Percentiles rank a stretch among this genome's conserved stretches.
Conservation (phyloP, 2,113 vertebrate genomes). For the Glaucomys volans region DNA sequence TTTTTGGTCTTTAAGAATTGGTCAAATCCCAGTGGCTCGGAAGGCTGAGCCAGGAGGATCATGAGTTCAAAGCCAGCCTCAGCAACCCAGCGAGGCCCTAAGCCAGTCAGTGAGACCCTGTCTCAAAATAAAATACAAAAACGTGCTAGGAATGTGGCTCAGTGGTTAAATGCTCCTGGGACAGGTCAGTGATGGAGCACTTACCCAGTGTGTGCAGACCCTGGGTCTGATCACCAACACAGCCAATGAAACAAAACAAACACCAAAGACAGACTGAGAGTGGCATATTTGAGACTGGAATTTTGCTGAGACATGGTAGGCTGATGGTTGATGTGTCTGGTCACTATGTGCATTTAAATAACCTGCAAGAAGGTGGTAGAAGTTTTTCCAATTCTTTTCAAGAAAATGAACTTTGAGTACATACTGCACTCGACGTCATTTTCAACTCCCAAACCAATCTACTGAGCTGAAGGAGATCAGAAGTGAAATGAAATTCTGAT, state of each 20-base stretch:
- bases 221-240: neutral
- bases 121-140: no score
- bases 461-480: neutral
- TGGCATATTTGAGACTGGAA: neutral
- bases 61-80: no score
- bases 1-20: neutral
- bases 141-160: no score
- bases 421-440: neutral
- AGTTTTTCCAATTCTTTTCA: neutral
- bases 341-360: neutral
- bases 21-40: no score
- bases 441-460: neutral
- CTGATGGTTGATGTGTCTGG: neutral
- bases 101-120: no score
- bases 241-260: neutral
- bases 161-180: no score
- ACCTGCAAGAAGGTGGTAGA: neutral
- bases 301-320: neutral
- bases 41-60: no score
- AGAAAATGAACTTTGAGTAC: neutral
- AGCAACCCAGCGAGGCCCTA: no score
- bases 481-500: slow-evolving; percentile 49
- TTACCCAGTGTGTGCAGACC: neutral
- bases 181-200: neutral
- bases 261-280: neutral